Evolutionary conservation across 2,888 invertebrate species (phyloP).

Genomic region (Diplazon laetatorius): DNA sequence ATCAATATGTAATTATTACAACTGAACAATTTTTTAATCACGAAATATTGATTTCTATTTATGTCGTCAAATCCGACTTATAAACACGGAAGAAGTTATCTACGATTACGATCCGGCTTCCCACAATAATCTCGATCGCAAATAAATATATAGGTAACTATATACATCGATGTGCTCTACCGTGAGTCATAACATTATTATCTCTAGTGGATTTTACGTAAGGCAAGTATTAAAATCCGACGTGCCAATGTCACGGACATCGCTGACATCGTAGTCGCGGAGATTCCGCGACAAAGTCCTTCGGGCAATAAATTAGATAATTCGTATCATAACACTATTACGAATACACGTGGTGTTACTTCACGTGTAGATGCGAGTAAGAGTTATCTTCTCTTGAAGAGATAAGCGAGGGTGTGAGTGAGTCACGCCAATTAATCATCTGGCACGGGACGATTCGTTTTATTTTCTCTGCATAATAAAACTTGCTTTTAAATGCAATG

Average conservation of each 20-base stretch:
- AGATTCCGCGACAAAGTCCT: conserved; percentile 39
- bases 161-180: conserved; percentile 11
- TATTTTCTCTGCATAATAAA: too few species aligned
- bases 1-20: too few species aligned
- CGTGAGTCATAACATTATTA: conserved; percentile 24
- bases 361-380: conserved; percentile 8
- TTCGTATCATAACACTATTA: conserved; percentile 30
- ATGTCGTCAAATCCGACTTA: too few species aligned
- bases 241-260: conserved; percentile 43
- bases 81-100: neutral
- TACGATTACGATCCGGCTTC: neutral
- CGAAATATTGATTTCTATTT: too few species aligned
- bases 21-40: too few species aligned
- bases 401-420: conserved; percentile 45
- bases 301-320: conserved; percentile 51
- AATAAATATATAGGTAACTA: conserved; percentile 2
- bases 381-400: too few species aligned
- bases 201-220: conserved; percentile 28
- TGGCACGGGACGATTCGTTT: conserved; percentile 24
- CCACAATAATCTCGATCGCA: neutral
- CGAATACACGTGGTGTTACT: neutral
- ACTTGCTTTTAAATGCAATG: too few species aligned
- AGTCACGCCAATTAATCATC: conserved; percentile 40
- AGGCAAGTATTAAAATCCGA: conserved; percentile 16
- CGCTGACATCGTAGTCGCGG: conserved; percentile 29